Base-by-base conservation (phyloP, 2,113 vertebrate genomes). In the Datnioides undecimradiatus region DNA sequence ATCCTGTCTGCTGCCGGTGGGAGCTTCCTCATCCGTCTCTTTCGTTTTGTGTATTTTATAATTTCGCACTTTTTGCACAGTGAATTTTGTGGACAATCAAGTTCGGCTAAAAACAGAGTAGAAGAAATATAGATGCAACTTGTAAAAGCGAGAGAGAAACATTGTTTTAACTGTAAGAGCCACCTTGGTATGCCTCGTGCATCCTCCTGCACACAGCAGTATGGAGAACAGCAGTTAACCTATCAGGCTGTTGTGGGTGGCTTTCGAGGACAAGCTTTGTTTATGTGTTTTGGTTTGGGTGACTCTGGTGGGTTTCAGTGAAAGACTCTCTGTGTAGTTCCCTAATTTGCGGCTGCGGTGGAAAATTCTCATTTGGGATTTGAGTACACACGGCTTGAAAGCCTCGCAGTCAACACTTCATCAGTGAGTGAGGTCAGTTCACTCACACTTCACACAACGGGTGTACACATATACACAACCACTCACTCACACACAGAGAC, bases 341-440 rank as follows among this genome's bases (percentile, higher is more conserved):
- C 78, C 79, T 88, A 90, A 87, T 91, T 88, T 88, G 85, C 4
- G 84, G 80, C 86, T 52, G 79, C 21, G 70, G 82, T 92, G 92
- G 93, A 94, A 94, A 93, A 88, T 88, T 91, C 87, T 91, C 91
- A 91, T 91, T 89, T 65, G 84, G 81, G 87, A 91, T 91, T 93
- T 85, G 83, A 84, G 79, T 77, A 85, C 86, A 83, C 85, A 81
- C 40, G 40, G 71, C 73, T 88, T 90, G 87, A 94, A 93, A 93
- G 88, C 63, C 75, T 83, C n/a, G 85, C 88, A 92, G 90, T 92
- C 90, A 93, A 93, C 93, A 93, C 90, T 88, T 92, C 89, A 89
- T 93, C 89, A 91, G 88, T 58, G 79, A 89, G 87, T 87, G 86
- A 91, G 85, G 89, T 91, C 87, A 91, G 65, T 88, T 86, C 88